Base-by-base conservation (phyloP, 2,888 invertebrate species). In the Deilephila porcellus region DNA sequence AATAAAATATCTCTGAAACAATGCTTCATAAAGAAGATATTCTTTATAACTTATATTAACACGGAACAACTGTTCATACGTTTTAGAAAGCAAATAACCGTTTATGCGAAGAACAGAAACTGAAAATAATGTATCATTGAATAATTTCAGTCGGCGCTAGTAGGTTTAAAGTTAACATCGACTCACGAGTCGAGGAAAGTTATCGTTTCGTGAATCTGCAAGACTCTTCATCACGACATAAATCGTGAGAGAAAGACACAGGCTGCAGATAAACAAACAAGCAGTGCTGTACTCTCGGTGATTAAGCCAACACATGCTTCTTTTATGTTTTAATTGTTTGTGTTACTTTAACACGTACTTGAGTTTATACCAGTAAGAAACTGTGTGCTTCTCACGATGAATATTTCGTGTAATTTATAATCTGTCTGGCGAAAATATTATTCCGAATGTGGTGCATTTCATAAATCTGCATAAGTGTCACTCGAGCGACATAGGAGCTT, bases 151-250 rank as follows among this genome's bases (percentile, higher is more conserved):
- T 72, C 75, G 74, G 75, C 76, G 34, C 64, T 56, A 45, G 70
- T 74, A 74, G 76, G 75, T 77, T 74, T 76, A 80, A 80, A 78
- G 81, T 85, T 82, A 84, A 83, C 79, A 86, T 83, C 80, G 73
- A 74, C 84, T 87, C 85, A 87, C 86, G 85, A 86, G 84, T 83
- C 76, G 78, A 80, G 79, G 80, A 82, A 84, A 86, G 82, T 85
- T 91, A 93, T 93, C 93, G 81, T 81, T 87, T 91, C 92, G 92
- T 93, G 93, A 85, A 93, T 94, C 93, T 87, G 84, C 85, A 76
- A 81, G 81, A 81, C 80, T 86, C 85, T 82, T 87, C 88, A 88
- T 90, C 89, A 91, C 90, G 90, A 90, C 89, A 81, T 77, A 82
- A 84, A 85, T 87, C 87, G 87, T 87, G 87, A 86, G 85, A 78